Evolutionary conservation across 2,113 vertebrate genomes (phyloP).

Genomic region (Pomatostomus ruficeps): DNA sequence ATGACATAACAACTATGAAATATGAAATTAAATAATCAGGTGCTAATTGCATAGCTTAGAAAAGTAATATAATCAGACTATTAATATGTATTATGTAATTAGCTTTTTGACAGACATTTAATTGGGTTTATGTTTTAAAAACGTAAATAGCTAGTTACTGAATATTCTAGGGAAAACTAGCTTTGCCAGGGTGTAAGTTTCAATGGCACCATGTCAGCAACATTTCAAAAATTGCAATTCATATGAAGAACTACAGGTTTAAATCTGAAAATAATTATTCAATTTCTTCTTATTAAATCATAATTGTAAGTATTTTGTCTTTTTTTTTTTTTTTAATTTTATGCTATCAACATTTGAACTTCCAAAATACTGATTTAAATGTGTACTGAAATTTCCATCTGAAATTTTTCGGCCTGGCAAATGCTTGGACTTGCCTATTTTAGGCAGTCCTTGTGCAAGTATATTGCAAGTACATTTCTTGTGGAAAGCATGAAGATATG

Average conservation of each 20-base stretch:
- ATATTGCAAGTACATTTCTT: neutral
- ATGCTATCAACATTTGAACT: neutral
- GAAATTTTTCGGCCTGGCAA: neutral
- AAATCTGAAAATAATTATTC: neutral
- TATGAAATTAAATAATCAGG: neutral
- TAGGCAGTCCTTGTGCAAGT: neutral
- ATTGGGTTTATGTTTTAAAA: slow-evolving; percentile 21
- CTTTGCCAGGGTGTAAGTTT: neutral
- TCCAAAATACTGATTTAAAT: neutral
- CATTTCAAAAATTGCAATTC: neutral
- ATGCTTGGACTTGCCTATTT: neutral
- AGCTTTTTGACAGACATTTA: slow-evolving; percentile 17
- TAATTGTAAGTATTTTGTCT: neutral
- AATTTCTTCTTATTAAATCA: neutral
- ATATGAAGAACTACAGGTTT: neutral
- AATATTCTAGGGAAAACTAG: neutral
- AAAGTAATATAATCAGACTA: slow-evolving; percentile 1
- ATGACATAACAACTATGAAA: neutral
- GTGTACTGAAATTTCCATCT: neutral
- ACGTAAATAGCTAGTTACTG: slow-evolving; percentile 3
- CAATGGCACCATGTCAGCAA: neutral
- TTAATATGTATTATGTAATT: slow-evolving; percentile 12
- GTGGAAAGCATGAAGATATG: neutral
- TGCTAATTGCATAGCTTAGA: slow-evolving; percentile 7
- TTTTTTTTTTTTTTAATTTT: neutral